Conservation (phyloP, 1,140 invertebrate species). For the Trichonephila inaurata region DNA sequence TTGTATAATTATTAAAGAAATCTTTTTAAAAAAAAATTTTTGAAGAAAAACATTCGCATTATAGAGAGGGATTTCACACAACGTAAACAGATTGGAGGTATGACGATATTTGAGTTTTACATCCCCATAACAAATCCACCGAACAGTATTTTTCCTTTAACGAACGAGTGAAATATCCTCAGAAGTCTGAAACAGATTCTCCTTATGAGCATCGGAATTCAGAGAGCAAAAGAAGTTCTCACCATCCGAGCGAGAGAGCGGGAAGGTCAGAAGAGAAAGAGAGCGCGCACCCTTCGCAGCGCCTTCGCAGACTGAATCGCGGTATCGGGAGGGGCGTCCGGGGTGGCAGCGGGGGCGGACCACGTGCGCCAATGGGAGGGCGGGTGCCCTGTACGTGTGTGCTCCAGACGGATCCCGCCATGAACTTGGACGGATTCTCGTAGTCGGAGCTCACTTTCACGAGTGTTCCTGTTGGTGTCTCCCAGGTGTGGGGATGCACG, state of each 20-base stretch:
- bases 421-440: too few species aligned
- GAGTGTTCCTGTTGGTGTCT: too few species aligned
- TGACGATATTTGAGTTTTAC: background rate
- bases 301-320: background rate
- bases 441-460: too few species aligned
- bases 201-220: background rate
- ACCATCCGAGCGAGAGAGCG: background rate
- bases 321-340: background rate
- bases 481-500: too few species aligned
- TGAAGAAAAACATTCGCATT: background rate
- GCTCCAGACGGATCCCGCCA: background rate
- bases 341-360: background rate
- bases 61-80: background rate
- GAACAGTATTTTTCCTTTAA: background rate
- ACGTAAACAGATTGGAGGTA: background rate
- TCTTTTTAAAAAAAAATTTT: too few species aligned
- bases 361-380: conserved; percentile 56
- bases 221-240: background rate
- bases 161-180: too few species aligned
- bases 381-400: conserved; percentile 10
- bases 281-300: background rate
- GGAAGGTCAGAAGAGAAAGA: background rate
- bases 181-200: background rate
- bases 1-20: too few species aligned
- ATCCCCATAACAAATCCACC: background rate